A percentile compares a stretch with the other conserved stretches of the same genome.
These are phyloP conservation scores for Ranitomeya imitator DNA, from an alignment of 2,113 vertebrate species.

Conservation along the genomic window DNA sequence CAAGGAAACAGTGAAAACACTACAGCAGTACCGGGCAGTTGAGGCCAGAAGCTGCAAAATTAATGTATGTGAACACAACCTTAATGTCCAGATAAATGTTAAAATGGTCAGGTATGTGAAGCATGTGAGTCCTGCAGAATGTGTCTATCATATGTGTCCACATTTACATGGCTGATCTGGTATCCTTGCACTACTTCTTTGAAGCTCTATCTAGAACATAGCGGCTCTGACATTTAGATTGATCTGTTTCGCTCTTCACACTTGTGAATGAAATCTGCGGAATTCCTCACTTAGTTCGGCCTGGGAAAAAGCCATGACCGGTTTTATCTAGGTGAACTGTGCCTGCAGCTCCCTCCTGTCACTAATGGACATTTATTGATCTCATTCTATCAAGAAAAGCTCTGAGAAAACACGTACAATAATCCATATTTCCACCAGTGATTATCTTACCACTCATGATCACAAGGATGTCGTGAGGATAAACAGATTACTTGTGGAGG, in stretches of 20 bases:
- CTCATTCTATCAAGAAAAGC: neutral
- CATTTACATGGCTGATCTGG: slow-evolving; percentile 5
- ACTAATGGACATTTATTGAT: slow-evolving; percentile 11
- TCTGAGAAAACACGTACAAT: neutral
- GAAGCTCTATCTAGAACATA: neutral
- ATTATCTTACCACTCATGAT: neutral
- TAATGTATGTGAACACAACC: too few relatives aligned
- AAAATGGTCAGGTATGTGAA: neutral
- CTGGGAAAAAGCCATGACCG: neutral
- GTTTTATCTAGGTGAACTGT: neutral
- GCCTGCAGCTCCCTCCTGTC: neutral
- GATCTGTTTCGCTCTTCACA: slow-evolving; percentile 15
- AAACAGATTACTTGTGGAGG: neutral
- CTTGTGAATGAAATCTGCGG: slow-evolving; percentile 31
- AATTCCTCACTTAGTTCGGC: slow-evolving; percentile 3
- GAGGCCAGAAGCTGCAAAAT: too few relatives aligned
- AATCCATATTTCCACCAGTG: neutral
- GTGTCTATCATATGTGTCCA: neutral
- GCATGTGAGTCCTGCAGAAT: neutral
- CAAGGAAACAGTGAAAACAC: too few relatives aligned
- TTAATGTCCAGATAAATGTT: neutral
- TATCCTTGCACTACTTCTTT: neutral
- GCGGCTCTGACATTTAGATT: slow-evolving; percentile 9
- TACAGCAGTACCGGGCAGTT: too few relatives aligned
- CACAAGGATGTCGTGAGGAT: neutral